Evolutionary conservation across 92 coral and sea anemone genomes (phyloP).

Genomic region (Umimayanthus kanabou): DNA sequence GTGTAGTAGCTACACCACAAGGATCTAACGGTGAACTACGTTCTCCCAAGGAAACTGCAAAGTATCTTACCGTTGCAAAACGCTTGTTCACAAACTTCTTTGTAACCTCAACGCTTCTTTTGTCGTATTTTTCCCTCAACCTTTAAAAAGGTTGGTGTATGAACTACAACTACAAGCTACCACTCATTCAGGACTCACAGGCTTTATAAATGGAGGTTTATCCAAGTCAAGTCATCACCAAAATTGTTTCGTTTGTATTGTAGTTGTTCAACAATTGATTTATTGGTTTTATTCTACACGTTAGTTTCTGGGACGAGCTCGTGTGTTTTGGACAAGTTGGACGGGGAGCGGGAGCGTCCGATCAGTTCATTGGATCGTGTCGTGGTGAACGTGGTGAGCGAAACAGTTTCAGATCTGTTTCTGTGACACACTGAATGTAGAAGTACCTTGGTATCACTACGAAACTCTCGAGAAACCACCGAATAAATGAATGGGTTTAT

Average conservation of each 20-base stretch:
- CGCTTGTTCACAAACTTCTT: too few species aligned
- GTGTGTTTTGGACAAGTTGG: neutral
- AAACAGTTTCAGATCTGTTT: neutral
- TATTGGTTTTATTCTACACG: neutral
- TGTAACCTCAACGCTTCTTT: too few species aligned
- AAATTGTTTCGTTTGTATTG: neutral
- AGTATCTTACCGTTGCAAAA: too few species aligned
- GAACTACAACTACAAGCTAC: too few species aligned
- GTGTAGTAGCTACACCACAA: too few species aligned
- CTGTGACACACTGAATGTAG: neutral
- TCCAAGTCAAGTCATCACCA: neutral
- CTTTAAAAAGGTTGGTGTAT: too few species aligned
- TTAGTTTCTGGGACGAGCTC: neutral
- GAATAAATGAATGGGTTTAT: constrained; percentile 20
- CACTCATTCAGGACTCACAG: too few species aligned
- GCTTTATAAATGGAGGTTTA: too few species aligned
- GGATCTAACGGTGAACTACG: too few species aligned
- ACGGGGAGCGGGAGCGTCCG: neutral
- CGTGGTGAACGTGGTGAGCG: neutral
- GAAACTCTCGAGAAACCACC: constrained; percentile 23
- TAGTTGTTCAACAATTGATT: neutral
- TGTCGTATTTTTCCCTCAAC: too few species aligned
- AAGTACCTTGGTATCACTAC: neutral
- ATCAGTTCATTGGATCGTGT: neutral
- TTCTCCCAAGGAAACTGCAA: too few species aligned